Conservation (phyloP, 1,140 invertebrate species). For the Achroia grisella region DNA sequence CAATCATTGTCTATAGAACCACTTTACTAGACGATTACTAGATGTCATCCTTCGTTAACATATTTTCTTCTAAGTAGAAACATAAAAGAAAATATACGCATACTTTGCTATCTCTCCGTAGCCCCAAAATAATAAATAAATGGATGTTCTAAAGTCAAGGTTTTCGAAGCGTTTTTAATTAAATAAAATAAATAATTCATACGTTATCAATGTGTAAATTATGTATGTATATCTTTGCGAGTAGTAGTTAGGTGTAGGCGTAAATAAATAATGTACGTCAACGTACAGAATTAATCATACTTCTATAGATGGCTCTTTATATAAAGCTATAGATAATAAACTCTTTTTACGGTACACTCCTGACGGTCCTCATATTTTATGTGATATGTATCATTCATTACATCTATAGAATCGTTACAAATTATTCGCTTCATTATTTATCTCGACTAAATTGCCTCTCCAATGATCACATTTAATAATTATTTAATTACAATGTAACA, state of each 20-base stretch:
- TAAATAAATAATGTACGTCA: constrained; percentile 2
- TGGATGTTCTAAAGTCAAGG: too few species aligned
- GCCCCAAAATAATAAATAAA: too few species aligned
- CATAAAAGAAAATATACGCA: too few species aligned
- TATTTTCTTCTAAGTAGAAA: too few species aligned
- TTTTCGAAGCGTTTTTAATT: too few species aligned
- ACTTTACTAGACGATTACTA: too few species aligned
- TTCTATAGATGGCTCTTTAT: not conserved
- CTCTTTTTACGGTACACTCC: too few species aligned
- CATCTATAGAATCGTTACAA: not conserved
- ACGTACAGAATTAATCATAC: constrained; percentile 8
- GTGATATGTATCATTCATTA: not conserved
- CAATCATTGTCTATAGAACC: too few species aligned
- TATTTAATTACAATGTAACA: constrained; percentile 30
- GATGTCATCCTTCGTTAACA: too few species aligned
- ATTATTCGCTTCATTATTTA: not conserved
- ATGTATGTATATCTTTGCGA: not conserved
- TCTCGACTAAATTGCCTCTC: not conserved
- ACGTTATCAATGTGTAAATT: not conserved
- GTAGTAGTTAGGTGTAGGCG: constrained; percentile 3
- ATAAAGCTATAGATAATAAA: too few species aligned
- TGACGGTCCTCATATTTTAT: not conserved
- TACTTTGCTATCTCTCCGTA: too few species aligned
- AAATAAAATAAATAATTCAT: too few species aligned
- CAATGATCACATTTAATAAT: constrained; percentile 15